Evolutionary conservation across 2,113 vertebrate species (phyloP).

Genomic region (Halichoerus grypus): DNA sequence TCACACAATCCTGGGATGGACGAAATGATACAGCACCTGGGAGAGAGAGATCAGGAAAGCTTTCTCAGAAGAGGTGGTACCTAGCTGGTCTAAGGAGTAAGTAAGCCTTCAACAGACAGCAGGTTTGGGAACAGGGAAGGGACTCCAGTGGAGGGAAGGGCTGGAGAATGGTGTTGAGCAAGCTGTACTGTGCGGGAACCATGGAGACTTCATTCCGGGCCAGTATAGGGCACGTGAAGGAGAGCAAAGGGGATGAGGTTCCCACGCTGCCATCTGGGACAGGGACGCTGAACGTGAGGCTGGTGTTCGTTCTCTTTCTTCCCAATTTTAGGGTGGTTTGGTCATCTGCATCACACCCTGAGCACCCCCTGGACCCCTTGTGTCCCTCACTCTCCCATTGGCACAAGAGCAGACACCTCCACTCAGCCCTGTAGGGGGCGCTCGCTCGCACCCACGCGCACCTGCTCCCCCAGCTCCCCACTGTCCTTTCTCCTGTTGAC

Average conservation of each 20-base stretch:
- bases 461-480: background rate
- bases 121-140: background rate
- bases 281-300: background rate
- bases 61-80: background rate
- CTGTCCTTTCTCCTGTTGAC: background rate
- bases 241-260: background rate
- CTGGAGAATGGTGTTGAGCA: rapidly evolving
- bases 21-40: background rate
- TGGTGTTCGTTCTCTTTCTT: background rate
- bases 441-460: too few species aligned
- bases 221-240: rapidly evolving
- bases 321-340: background rate
- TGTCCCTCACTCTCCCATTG: background rate
- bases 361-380: background rate
- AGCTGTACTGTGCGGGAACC: rapidly evolving
- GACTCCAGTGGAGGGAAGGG: too few species aligned
- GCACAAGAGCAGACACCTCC: too few species aligned
- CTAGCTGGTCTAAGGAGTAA: background rate
- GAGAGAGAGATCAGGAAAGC: too few species aligned
- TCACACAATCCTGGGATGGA: rapidly evolving
- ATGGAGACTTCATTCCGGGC: rapidly evolving
- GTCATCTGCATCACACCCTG: background rate
- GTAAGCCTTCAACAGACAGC: background rate
- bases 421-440: background rate
- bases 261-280: rapidly evolving